Evolutionary conservation across 2,888 invertebrate species (phyloP).

Genomic region (Timema cristinae): DNA sequence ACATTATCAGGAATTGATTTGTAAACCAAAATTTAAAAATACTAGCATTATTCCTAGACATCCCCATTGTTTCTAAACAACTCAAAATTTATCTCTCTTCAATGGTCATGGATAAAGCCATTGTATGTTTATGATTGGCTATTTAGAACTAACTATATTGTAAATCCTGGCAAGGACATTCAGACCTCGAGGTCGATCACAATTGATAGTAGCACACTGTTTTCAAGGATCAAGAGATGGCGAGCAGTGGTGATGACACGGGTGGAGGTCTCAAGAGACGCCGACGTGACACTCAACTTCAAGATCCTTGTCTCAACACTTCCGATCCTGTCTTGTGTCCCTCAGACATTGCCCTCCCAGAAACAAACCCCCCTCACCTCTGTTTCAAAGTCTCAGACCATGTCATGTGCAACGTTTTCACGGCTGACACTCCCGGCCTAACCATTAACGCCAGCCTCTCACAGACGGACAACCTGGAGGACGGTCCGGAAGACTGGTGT

Average conservation of each 20-base stretch:
- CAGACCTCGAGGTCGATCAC: background rate
- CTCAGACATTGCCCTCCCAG: background rate
- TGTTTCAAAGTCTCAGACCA: conserved; percentile 47
- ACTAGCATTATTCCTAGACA: too few species aligned
- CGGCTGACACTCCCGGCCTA: conserved; percentile 51
- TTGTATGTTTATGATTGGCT: too few species aligned
- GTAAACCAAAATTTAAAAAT: too few species aligned
- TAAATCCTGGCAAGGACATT: background rate
- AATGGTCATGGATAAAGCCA: too few species aligned
- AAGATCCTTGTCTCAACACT: too few species aligned
- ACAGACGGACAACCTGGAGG: conserved; percentile 43
- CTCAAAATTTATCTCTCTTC: too few species aligned
- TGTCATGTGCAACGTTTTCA: conserved; percentile 58
- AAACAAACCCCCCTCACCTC: conserved; percentile 53
- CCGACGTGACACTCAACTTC: background rate
- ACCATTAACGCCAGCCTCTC: conserved; percentile 52
- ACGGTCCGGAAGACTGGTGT: conserved; percentile 23
- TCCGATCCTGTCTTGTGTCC: too few species aligned
- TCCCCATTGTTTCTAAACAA: too few species aligned
- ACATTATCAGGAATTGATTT: too few species aligned
- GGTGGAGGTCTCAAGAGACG: background rate
- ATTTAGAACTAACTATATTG: too few species aligned
- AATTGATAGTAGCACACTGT: background rate
- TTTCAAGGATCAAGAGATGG: too few species aligned
- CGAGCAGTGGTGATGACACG: background rate